Evolutionary conservation across 2,113 vertebrate genomes (phyloP).

Genomic region (Pterocles gutturalis): DNA sequence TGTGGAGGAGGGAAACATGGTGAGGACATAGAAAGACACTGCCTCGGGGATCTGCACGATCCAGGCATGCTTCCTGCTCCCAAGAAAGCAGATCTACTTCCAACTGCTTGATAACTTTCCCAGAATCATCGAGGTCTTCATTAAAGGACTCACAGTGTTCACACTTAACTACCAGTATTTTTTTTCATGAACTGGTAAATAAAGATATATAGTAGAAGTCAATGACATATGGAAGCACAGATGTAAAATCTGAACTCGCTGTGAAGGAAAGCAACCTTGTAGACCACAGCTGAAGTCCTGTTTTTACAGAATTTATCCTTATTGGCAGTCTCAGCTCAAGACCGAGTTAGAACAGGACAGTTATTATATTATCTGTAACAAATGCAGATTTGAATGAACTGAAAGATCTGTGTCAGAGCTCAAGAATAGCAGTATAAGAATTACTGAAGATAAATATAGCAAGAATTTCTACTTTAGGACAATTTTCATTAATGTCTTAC

Average conservation of each 20-base stretch:
- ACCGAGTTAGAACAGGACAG: background rate
- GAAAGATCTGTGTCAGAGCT: background rate
- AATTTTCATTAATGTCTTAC: background rate
- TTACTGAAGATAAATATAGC: background rate
- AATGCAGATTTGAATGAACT: background rate
- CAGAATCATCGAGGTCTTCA: background rate
- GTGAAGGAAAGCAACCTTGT: background rate
- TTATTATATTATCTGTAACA: background rate
- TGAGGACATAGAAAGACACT: background rate
- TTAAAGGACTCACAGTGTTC: background rate
- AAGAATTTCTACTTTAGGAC: background rate
- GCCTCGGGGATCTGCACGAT: background rate
- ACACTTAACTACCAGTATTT: background rate
- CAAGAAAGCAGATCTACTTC: background rate
- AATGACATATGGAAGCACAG: background rate
- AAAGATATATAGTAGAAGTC: background rate
- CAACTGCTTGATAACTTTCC: background rate
- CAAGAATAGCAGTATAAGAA: background rate
- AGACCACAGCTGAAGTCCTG: background rate
- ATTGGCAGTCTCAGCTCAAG: background rate
- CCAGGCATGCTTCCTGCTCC: background rate
- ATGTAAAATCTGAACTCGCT: background rate
- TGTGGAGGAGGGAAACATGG: background rate
- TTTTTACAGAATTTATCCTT: background rate
- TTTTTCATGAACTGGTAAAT: background rate